Conservation (phyloP, 2,888 invertebrate species). For the Spicauda simplicius region DNA sequence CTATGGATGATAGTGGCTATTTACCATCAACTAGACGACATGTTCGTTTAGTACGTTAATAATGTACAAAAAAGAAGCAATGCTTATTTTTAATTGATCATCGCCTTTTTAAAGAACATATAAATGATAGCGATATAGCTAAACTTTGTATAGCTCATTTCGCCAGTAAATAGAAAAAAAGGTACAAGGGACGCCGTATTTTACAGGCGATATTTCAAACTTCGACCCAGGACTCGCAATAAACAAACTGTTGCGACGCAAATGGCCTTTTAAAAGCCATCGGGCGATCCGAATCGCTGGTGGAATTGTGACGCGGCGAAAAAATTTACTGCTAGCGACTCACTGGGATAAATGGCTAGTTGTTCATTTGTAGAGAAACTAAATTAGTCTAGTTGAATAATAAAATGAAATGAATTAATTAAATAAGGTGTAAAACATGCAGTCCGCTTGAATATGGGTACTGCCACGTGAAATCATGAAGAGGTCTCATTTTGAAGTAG, state of each 20-base stretch:
- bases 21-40: too few species aligned
- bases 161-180: not conserved
- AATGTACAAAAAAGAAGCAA: too few species aligned
- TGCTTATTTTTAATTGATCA: too few species aligned
- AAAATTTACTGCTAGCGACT: conserved; percentile 48
- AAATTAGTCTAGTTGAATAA: too few species aligned
- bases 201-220: conserved; percentile 22
- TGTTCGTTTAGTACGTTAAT: too few species aligned
- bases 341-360: conserved; percentile 49
- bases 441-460: too few species aligned
- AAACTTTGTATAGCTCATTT: not conserved
- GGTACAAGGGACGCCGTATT: conserved; percentile 11
- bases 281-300: conserved; percentile 55
- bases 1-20: too few species aligned
- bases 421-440: too few species aligned
- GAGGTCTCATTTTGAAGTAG: too few species aligned
- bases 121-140: not conserved
- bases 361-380: not conserved
- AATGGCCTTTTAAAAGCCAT: conserved; percentile 63
- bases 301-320: conserved; percentile 45
- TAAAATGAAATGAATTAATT: too few species aligned
- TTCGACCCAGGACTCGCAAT: conserved; percentile 44
- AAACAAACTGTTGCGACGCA: conserved; percentile 63
- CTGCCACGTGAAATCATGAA: too few species aligned
- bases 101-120: not conserved